Evolutionary conservation across 2,113 vertebrate species (phyloP).

Genomic region (Centropristis striata): DNA sequence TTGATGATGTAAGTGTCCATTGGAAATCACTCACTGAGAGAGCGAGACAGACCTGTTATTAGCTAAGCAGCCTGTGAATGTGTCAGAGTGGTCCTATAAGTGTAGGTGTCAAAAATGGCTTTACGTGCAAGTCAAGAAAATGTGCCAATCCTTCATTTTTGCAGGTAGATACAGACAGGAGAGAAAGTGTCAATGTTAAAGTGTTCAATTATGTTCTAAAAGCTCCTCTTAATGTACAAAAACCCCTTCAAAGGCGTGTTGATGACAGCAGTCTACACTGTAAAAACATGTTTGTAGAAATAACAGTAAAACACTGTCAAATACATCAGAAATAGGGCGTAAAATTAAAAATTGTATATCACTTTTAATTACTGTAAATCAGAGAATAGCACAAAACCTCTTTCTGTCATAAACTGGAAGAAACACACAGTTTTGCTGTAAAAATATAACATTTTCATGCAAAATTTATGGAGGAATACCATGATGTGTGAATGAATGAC

Average conservation of each 20-base stretch:
- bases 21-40: slow-evolving; percentile 25
- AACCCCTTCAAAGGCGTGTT: background rate
- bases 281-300: too few species aligned
- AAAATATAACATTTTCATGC: too few species aligned
- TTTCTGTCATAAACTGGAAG: too few species aligned
- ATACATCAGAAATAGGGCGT: too few species aligned
- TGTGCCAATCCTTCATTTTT: background rate
- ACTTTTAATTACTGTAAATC: too few species aligned
- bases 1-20: slow-evolving; percentile 37
- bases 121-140: slow-evolving; percentile 4
- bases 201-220: slow-evolving; percentile 19
- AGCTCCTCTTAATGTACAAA: background rate
- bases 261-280: too few species aligned
- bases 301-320: too few species aligned
- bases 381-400: too few species aligned
- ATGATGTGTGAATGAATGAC: too few species aligned
- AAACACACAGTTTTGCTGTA: too few species aligned
- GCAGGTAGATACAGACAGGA: slow-evolving; percentile 5
- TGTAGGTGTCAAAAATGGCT: slow-evolving; percentile 3
- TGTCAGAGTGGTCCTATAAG: slow-evolving; percentile 16
- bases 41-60: slow-evolving; percentile 26
- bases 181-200: slow-evolving; percentile 2
- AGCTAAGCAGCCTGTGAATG: slow-evolving; percentile 2
- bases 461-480: too few species aligned
- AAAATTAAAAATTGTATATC: too few species aligned